Conservation (phyloP, 2,888 invertebrate species). For the Cordilura impudica region DNA sequence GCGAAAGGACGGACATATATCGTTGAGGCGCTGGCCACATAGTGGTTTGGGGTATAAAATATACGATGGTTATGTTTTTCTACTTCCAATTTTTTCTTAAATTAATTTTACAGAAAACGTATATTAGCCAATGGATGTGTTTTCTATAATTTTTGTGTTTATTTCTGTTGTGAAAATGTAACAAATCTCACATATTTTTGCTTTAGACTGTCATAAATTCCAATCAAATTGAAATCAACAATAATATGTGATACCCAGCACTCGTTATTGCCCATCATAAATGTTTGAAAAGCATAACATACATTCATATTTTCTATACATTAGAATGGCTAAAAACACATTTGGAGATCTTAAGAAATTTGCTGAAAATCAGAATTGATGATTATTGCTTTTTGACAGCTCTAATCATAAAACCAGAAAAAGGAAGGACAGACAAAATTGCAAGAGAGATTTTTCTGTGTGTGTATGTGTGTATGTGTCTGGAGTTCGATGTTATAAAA, state of each 20-base stretch:
- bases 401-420: slow-evolving; percentile 65
- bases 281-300: slow-evolving; percentile 20
- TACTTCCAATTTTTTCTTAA: too few species aligned
- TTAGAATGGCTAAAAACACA: slow-evolving; percentile 10
- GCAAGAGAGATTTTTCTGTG: neutral
- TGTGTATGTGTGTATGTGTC: slow-evolving; percentile 50
- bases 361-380: slow-evolving; percentile 77
- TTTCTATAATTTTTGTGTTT: too few species aligned
- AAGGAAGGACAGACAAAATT: slow-evolving; percentile 9
- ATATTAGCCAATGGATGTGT: too few species aligned
- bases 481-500: slow-evolving; percentile 53
- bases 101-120: too few species aligned
- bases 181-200: neutral
- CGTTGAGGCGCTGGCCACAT: too few species aligned
- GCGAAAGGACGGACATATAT: too few species aligned
- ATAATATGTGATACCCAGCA: slow-evolving; percentile 53
- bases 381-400: slow-evolving; percentile 78
- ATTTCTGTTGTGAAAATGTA: too few species aligned
- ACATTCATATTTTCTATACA: neutral
- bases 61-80: too few species aligned
- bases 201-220: slow-evolving; percentile 69
- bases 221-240: slow-evolving; percentile 74
- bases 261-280: neutral
- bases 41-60: too few species aligned
- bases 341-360: slow-evolving; percentile 43